Conservation (phyloP, 2,888 invertebrate species). For the Cerceris rybyensis region DNA sequence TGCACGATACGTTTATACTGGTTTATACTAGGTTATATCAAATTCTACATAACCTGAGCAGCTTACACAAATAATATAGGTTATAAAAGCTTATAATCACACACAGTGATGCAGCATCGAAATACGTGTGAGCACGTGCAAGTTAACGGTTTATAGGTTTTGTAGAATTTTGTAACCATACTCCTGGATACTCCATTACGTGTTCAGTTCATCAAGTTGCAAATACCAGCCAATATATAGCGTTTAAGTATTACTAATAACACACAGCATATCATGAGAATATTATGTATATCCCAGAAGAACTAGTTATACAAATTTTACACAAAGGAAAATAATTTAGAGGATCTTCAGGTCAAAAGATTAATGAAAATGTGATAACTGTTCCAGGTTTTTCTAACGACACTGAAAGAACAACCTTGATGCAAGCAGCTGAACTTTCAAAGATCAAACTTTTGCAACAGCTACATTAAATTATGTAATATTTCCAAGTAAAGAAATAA, state of each 20-base stretch:
- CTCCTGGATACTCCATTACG: background rate
- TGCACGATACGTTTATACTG: background rate
- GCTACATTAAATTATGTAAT: conserved; percentile 99
- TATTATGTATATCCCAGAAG: conserved; percentile 92
- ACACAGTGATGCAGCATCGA: no score
- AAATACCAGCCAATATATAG: no score
- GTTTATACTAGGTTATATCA: background rate
- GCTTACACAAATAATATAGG: no score
- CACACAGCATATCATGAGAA: no score
- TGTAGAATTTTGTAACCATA: background rate
- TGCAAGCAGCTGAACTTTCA: conserved; percentile 95
- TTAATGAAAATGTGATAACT: conserved; percentile 97
- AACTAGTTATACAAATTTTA: conserved; percentile 95
- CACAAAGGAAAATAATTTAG: conserved; percentile 95
- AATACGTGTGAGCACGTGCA: no score
- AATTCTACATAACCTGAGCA: no score
- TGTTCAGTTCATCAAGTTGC: no score
- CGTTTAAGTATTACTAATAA: no score
- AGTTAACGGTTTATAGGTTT: no score
- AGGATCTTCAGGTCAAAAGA: conserved; percentile 91
- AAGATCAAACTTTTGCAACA: conserved; percentile 95
- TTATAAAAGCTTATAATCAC: background rate
- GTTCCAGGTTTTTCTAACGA: conserved; percentile 99
- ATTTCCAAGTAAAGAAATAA: conserved; percentile 95
- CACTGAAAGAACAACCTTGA: conserved; percentile 93